These are phyloP conservation scores for Macrosoma leucophasiata DNA, from an alignment of 2,888 invertebrate species.

Conservation along the genomic window DNA sequence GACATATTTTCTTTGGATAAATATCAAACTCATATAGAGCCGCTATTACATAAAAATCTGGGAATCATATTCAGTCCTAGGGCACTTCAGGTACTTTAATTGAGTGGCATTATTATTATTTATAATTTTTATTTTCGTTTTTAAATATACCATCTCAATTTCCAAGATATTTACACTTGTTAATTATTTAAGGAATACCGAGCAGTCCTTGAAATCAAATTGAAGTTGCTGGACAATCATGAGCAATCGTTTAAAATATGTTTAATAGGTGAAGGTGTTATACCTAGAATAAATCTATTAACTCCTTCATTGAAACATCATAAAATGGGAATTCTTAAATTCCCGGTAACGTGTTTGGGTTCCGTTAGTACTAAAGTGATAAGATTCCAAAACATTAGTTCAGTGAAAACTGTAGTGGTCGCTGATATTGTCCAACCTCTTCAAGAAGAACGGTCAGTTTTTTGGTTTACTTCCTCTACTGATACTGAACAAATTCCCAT, in stretches of 20 bases:
- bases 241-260: slow-evolving; percentile 59
- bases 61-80: slow-evolving; percentile 59
- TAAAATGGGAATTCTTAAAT: slow-evolving; percentile 39
- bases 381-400: slow-evolving; percentile 50
- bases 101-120: background rate
- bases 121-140: background rate
- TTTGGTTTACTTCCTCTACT: slow-evolving; percentile 42
- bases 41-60: slow-evolving; percentile 55
- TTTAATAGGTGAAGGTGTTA: slow-evolving; percentile 61
- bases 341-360: slow-evolving; percentile 62
- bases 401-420: slow-evolving; percentile 43
- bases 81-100: slow-evolving; percentile 44
- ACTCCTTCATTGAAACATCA: slow-evolving; percentile 41
- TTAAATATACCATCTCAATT: too few species aligned
- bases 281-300: slow-evolving; percentile 54
- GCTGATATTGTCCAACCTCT: slow-evolving; percentile 36
- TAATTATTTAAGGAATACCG: slow-evolving; percentile 52
- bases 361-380: slow-evolving; percentile 46
- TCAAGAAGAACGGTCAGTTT: slow-evolving; percentile 45
- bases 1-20: slow-evolving; percentile 60
- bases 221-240: slow-evolving; percentile 55
- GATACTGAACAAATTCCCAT: slow-evolving; percentile 35
- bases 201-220: slow-evolving; percentile 57
- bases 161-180: background rate
- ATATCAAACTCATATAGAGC: slow-evolving; percentile 59